A percentile compares a stretch with the other conserved stretches of the same genome.
These are phyloP conservation scores for Drymonia ruficornis DNA, from an alignment of 2,888 invertebrate species.

Conservation along the genomic window DNA sequence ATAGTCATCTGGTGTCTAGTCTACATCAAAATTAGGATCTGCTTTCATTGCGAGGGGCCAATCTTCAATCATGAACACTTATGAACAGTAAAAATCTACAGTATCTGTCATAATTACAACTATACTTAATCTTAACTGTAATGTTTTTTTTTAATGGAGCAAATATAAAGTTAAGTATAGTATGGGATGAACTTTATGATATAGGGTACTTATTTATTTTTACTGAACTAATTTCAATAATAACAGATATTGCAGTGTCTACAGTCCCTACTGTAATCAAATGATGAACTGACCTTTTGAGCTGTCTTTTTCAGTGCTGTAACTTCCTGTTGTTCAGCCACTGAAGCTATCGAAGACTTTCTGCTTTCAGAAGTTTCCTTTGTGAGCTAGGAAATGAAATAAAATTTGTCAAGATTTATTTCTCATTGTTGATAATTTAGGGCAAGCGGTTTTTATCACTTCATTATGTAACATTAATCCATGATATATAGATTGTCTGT, in stretches of 20 bases:
- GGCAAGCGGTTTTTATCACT: neutral
- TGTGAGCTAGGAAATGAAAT: constrained; percentile 56
- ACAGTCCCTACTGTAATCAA: neutral
- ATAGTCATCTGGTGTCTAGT: constrained; percentile 18
- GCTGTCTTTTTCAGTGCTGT: constrained; percentile 67
- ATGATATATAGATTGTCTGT: too few species aligned
- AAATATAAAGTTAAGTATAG: neutral
- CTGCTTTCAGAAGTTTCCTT: constrained; percentile 79
- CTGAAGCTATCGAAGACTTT: constrained; percentile 73
- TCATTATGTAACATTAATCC: neutral
- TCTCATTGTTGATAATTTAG: too few species aligned
- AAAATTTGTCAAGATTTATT: constrained; percentile 1
- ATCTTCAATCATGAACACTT: neutral
- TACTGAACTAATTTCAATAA: neutral
- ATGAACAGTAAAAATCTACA: neutral
- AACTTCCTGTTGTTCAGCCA: constrained; percentile 71
- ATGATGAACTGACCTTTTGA: constrained; percentile 60
- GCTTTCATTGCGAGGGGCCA: constrained; percentile 21
- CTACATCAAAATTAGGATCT: constrained; percentile 18
- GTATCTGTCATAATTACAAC: neutral
- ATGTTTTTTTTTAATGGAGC: too few species aligned
- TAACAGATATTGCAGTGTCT: constrained; percentile 3
- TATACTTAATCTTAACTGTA: neutral
- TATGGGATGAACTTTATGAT: neutral
- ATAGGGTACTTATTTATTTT: neutral